These are phyloP conservation scores for Oligia latruncula DNA, from an alignment of 2,888 invertebrate genomes.

Conservation along the genomic window DNA sequence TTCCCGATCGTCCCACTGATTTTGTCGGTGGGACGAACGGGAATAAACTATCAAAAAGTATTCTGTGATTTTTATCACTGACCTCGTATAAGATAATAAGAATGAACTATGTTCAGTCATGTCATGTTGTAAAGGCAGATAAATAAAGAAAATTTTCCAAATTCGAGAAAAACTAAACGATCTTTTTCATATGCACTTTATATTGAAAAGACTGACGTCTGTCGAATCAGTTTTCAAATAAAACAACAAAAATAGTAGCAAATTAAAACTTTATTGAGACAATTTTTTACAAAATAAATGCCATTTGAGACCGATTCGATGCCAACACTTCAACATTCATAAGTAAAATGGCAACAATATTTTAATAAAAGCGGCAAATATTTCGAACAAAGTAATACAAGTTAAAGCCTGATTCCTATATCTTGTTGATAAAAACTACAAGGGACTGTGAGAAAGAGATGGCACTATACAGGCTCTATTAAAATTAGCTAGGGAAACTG, in stretches of 20 bases:
- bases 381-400: constrained; percentile 19
- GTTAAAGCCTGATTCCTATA: constrained; percentile 5
- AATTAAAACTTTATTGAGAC: constrained; percentile 55
- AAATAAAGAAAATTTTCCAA: too few species aligned
- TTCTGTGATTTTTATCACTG: too few species aligned
- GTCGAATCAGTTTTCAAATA: constrained; percentile 25
- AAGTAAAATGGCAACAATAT: constrained; percentile 30
- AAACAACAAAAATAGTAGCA: constrained; percentile 53
- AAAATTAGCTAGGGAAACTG: too few species aligned
- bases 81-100: too few species aligned
- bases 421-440: not conserved
- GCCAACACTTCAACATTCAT: constrained; percentile 17
- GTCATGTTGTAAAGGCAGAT: too few species aligned
- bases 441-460: not conserved
- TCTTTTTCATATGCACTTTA: too few species aligned
- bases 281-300: constrained; percentile 54
- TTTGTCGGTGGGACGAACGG: too few species aligned
- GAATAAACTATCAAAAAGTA: too few species aligned
- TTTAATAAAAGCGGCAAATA: constrained; percentile 38
- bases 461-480: not conserved
- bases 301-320: constrained; percentile 58
- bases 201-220: too few species aligned
- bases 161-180: too few species aligned
- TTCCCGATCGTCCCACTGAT: too few species aligned
- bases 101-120: too few species aligned